Conservation (phyloP, 2,797 vertebrate genomes). For the Mormyrus proboscirostris region DNA sequence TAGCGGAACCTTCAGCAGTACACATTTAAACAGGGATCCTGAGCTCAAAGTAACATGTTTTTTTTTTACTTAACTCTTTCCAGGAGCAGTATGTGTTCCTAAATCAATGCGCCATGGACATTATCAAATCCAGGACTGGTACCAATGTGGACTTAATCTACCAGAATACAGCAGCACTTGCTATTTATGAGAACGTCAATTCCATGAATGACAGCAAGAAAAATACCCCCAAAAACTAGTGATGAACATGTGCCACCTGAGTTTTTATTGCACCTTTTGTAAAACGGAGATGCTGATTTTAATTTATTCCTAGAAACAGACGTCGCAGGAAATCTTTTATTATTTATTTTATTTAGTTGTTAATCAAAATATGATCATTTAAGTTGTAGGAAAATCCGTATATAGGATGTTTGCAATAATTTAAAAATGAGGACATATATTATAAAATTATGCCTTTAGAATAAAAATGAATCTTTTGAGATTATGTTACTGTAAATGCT, state of each 20-base stretch:
- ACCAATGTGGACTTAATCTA: constrained; percentile 82
- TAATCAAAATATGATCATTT: not conserved
- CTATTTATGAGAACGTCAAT: constrained; percentile 78
- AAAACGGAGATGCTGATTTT: constrained; percentile 32
- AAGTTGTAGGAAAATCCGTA: not conserved
- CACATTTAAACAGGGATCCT: not conserved
- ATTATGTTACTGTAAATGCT: constrained; percentile 5
- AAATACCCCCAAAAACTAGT: constrained; percentile 29
- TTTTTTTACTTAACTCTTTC: constrained; percentile 13
- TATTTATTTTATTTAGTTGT: constrained; percentile 2
- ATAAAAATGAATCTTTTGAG: not conserved
- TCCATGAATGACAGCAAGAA: constrained; percentile 39
- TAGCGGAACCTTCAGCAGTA: not conserved
- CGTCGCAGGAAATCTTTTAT: not conserved
- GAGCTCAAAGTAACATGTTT: not conserved
- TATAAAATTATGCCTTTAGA: not conserved
- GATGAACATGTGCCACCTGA: not conserved
- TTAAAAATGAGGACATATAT: not conserved
- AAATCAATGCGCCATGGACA: constrained; percentile 87
- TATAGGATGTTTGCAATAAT: not conserved
- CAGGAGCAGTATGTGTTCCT: constrained; percentile 94
- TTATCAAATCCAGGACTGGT: constrained; percentile 80
- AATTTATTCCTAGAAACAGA: constrained; percentile 35
- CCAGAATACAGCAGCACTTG: constrained; percentile 77
- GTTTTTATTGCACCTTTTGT: constrained; percentile 9